Evolutionary conservation across 2,888 invertebrate species (phyloP).

Genomic region (Ametastegia equiseti): DNA sequence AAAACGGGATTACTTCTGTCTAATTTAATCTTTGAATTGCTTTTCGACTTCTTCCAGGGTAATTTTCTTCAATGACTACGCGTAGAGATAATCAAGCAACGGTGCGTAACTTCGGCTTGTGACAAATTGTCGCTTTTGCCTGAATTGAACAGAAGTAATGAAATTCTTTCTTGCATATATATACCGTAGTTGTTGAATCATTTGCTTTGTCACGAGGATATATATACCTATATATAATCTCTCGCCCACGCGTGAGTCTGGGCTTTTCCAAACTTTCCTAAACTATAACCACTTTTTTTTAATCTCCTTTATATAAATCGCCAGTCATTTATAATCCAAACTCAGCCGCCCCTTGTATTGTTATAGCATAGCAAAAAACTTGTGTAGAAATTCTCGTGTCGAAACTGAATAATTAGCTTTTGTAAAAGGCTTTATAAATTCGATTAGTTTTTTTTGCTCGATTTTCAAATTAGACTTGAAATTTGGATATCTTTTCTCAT

Average conservation of each 20-base stretch:
- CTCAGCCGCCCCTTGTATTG: neutral
- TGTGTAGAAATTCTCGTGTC: neutral
- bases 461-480: neutral
- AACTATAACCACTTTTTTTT: neutral
- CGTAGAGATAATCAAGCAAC: neutral
- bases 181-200: no score
- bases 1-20: neutral
- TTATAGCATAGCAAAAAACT: neutral
- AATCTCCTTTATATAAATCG: neutral
- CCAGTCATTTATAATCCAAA: neutral
- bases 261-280: neutral
- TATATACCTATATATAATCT: neutral
- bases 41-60: neutral
- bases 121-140: neutral
- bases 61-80: neutral
- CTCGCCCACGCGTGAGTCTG: neutral
- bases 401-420: neutral
- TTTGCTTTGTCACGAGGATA: neutral
- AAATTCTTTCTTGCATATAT: neutral
- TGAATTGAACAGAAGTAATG: neutral
- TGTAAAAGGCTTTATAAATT: neutral
- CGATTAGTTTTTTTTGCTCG: neutral
- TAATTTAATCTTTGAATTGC: slow-evolving; percentile 12
- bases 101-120: neutral
- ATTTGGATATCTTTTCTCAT: no score